Evolutionary conservation across 2,113 vertebrate species (phyloP), one percentile per base, ranked within the genome.

Genomic region (Atherinomorus stipes): DNA sequence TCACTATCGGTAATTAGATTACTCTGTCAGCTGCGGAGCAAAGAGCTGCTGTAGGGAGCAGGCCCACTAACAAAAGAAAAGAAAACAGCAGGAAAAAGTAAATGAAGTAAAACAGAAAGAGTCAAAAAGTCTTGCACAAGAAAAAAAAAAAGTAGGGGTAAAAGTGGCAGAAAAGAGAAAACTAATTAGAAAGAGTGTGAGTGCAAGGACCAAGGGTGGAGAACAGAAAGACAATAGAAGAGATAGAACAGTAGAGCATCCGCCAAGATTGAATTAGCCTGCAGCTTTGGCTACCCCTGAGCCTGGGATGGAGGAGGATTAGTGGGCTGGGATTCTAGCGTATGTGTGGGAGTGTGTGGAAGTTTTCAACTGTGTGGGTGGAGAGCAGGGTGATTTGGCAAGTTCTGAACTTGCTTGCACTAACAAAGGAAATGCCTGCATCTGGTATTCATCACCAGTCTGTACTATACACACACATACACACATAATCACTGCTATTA

Each of bases 401-500:
- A 90, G 83, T 90, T 89, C 56, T 76, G 79, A 91, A 88, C 83
- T 89, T 85, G 84, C 88, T 85, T 88, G 88, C 86, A 91, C 90
- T 87, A 91, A 91, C 88, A 91, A 91, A 92, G 90, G 91, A 92
- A 92, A 92, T 91, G 90, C 88, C 84, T 90, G 85, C 88, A 90
- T 91, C 91, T 93, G 89, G 91, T 88, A 90, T 90, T 88, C 88
- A 88, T 91, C 85, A 85, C 45, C 53, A 64, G 53, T 78, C 71
- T 73, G 66, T 84, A 84, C 79, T 74, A 66, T 85, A 85, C 53
- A 78, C 71, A 82, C 56, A 65, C 45, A 28, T 50, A 44, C 69
- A 68, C 58, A 18, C 44, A 9, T 65, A 77, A 50, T 53, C 71
- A 65, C 37, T 37, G 49, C 64, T 38, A 47, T 73, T 85, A 78